Base-by-base conservation (phyloP, 2,888 invertebrate genomes). In the Melanostoma mellinum region DNA sequence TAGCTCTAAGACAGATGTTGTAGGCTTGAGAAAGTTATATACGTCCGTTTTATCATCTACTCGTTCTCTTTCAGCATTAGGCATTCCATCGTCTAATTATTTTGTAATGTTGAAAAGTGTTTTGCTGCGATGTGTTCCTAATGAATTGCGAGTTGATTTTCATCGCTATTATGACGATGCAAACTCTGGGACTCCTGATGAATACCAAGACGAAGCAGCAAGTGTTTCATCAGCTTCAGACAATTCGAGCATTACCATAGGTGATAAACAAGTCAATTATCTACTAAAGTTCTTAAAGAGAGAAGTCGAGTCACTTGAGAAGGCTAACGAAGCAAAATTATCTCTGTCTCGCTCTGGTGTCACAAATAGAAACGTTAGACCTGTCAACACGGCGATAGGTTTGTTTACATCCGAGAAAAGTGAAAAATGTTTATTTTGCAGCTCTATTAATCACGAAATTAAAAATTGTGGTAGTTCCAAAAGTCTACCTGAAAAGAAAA, bases 391-490 rank as follows among this genome's bases (percentile, higher is more conserved):
- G 30, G 52, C 65, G 3, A 3, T 67, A 6, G 53, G 65, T 2
- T 5, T 67, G 32, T 42, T 36, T 44, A 38, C 65, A 42, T 2
- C 67, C 44, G 52, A 65, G 0, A 52, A 36, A 36, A 40, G 9
- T 10, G 35, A 65, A 40, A 38, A 8, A 32, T 65, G 52, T 40
- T 40, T 65, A 10, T 68, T 55, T 33, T 68, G 55, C 9, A n/a
- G 38, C 58, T 9, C 40, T 32, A 10, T 33, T 65, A 20, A 20
- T 20, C 20, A 78, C 32, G 10, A 60, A 4, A 50, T 63, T 8
- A 44, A 58, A 33, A 55, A 82, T 9, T 72, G 67, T 32, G 38
- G 44, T 10, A 60, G 48, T 9, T n/a, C 55, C 10, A 71, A 36
- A 3, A 36, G 55, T 40, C 33, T 67, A 3, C n/a, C 4, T 5